phyloP scores from a whole-genome alignment of 2,113 vertebrate genomes.

The Pachypanchax playfairii region DNA sequence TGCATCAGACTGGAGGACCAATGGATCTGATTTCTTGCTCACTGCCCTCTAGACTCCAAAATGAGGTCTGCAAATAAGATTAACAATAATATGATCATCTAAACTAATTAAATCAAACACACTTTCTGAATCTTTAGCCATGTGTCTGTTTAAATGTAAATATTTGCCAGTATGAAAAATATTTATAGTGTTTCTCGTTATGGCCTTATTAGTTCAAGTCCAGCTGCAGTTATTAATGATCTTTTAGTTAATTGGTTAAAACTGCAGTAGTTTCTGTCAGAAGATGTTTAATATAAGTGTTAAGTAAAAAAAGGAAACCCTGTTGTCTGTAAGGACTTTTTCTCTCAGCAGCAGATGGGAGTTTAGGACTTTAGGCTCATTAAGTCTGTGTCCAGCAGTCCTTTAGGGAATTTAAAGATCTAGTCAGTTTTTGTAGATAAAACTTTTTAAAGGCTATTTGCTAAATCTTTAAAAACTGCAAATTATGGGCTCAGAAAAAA shows the following conservation, averaged over 20 bases:
- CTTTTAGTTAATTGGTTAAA: too few species aligned
- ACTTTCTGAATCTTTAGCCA: not conserved
- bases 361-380: slow-evolving; percentile 8
- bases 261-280: not conserved
- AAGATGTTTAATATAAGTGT: not conserved
- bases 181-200: too few species aligned
- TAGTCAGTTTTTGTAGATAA: slow-evolving; percentile 9
- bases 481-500: slow-evolving; percentile 1
- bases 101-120: not conserved
- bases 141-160: too few species aligned
- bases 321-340: not conserved
- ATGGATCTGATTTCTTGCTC: not conserved
- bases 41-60: not conserved
- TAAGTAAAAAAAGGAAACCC: not conserved
- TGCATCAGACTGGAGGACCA: not conserved
- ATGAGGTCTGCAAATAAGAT: not conserved
- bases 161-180: too few species aligned
- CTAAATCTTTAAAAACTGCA: slow-evolving; percentile 3
- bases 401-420: slow-evolving; percentile 7
- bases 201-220: too few species aligned
- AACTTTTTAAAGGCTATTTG: slow-evolving; percentile 26
- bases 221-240: too few species aligned
- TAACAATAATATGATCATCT: not conserved
- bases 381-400: slow-evolving; percentile 9
- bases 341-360: slow-evolving; percentile 10